Evolutionary conservation across 2,113 vertebrate genomes (phyloP).

Genomic region (Urocolius indicus): DNA sequence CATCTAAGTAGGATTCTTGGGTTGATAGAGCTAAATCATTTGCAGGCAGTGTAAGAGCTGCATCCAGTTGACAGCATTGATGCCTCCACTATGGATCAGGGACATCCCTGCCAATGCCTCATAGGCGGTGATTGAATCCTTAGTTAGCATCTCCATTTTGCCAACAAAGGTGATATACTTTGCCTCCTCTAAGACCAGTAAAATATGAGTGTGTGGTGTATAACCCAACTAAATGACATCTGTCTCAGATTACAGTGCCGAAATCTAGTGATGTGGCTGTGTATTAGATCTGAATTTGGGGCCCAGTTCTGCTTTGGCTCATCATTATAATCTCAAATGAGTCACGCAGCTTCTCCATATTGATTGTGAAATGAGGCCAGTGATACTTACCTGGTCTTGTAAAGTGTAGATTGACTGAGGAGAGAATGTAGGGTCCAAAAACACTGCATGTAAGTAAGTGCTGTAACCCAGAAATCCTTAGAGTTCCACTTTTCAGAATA

Average conservation of each 20-base stretch:
- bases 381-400: not conserved
- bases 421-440: not conserved
- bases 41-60: not conserved
- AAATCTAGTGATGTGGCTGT: not conserved
- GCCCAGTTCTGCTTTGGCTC: not conserved
- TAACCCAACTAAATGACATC: not conserved
- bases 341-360: not conserved
- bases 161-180: not conserved
- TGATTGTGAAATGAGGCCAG: not conserved
- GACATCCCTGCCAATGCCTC: not conserved
- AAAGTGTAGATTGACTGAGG: not conserved
- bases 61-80: not conserved
- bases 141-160: not conserved
- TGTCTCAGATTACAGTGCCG: not conserved
- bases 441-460: not conserved
- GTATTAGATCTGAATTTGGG: not conserved
- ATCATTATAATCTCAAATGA: fast-evolving
- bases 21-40: not conserved
- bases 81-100: not conserved
- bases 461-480: not conserved
- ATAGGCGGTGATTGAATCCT: not conserved
- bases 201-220: not conserved
- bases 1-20: not conserved
- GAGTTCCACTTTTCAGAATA: not conserved
- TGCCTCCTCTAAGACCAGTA: not conserved